phyloP scores from a whole-genome alignment of 37 sponge, comb jelly and placozoan genomes.

The Crambe crambe region DNA sequence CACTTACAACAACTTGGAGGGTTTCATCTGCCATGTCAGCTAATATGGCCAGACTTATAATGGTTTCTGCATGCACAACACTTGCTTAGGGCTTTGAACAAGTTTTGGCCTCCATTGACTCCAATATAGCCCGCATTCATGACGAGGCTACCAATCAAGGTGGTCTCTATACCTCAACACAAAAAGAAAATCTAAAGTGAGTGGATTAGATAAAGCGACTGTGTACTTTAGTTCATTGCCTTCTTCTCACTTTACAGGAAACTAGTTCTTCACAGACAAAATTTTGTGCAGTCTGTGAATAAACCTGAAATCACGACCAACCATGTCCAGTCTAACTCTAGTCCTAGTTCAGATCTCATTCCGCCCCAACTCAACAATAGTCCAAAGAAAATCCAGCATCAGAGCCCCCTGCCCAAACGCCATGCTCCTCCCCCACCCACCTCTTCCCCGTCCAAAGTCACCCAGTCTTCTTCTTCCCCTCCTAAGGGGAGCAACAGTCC shows the following conservation, averaged over 20 bases:
- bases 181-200: constrained; percentile 59
- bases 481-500: constrained; percentile 12
- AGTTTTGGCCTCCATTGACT: constrained; percentile 75
- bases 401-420: neutral
- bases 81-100: constrained; percentile 40
- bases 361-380: neutral
- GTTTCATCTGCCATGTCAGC: too few relatives aligned
- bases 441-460: neutral
- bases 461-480: too few relatives aligned
- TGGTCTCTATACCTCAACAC: constrained; percentile 52
- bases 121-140: constrained; percentile 68
- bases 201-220: neutral
- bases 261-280: constrained; percentile 25
- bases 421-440: constrained; percentile 44
- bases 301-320: neutral
- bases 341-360: neutral
- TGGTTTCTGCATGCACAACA: too few relatives aligned
- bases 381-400: neutral
- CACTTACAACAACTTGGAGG: too few relatives aligned
- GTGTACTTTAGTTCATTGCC: neutral
- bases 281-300: constrained; percentile 1
- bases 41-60: too few relatives aligned
- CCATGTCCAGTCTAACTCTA: neutral
- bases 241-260: neutral
- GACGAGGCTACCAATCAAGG: constrained; percentile 42